A percentile compares a stretch with the other conserved stretches of the same genome.
Conservation (phyloP, 2,888 invertebrate genomes). For the Carpatolechia fugitivella region DNA sequence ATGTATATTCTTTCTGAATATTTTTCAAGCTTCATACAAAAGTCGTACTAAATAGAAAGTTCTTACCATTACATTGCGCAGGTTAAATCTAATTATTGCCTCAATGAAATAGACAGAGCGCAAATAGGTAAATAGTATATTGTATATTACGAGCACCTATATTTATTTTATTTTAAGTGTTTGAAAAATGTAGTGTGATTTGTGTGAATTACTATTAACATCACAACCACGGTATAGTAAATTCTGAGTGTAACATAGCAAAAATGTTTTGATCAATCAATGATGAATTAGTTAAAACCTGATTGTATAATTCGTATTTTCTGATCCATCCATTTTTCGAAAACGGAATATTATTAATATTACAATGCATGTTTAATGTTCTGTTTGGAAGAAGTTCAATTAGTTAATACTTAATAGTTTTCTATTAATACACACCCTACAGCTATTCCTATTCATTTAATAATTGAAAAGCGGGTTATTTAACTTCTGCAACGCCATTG, state of each 20-base stretch:
- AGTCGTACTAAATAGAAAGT: constrained; percentile 45
- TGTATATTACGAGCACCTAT: constrained; percentile 39
- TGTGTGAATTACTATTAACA: constrained; percentile 34
- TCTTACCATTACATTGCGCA: constrained; percentile 45
- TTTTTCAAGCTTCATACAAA: constrained; percentile 53
- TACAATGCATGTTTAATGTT: background rate
- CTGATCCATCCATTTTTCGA: too few species aligned
- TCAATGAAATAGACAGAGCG: constrained; percentile 47
- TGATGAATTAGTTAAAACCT: background rate
- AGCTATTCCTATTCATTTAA: constrained; percentile 30
- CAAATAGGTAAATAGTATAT: constrained; percentile 32
- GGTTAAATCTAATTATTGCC: constrained; percentile 62
- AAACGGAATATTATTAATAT: background rate
- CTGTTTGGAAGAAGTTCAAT: constrained; percentile 29
- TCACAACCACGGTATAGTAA: constrained; percentile 31
- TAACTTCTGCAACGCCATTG: constrained; percentile 42
- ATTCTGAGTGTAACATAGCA: background rate
- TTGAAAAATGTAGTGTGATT: constrained; percentile 18
- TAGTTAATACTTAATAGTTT: constrained; percentile 20
- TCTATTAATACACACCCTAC: constrained; percentile 36
- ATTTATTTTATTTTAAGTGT: constrained; percentile 24
- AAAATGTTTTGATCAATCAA: background rate
- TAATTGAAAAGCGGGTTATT: constrained; percentile 48
- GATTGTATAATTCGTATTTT: too few species aligned
- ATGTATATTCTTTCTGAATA: constrained; percentile 38